A percentile compares a stretch with the other conserved stretches of the same genome.
Conservation (phyloP, 2,797 vertebrate species). For the Alosa sapidissima region DNA sequence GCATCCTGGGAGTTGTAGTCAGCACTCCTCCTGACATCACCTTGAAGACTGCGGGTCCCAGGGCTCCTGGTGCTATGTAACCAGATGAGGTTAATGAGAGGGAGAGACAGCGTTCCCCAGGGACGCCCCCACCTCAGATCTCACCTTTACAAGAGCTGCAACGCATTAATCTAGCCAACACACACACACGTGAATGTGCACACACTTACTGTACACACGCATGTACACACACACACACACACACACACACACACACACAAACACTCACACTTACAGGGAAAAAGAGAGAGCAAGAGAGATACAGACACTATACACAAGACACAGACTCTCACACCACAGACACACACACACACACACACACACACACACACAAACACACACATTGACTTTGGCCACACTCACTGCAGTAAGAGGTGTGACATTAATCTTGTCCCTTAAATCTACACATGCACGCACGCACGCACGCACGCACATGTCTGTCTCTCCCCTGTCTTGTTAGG, state of each 20-base stretch:
- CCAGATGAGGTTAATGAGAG: slow-evolving; percentile 68
- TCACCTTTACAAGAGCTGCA: slow-evolving; percentile 33
- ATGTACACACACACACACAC: not conserved
- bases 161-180: slow-evolving; percentile 29
- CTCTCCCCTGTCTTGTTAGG: slow-evolving; percentile 1
- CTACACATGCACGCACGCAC: not conserved
- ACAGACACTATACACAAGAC: not conserved
- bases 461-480: not conserved
- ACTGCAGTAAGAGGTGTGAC: not conserved
- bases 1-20: slow-evolving; percentile 68
- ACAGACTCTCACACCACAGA: not conserved
- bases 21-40: slow-evolving; percentile 63
- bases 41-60: slow-evolving; percentile 45
- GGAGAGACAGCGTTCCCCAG: slow-evolving; percentile 42
- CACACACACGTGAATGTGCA: not conserved
- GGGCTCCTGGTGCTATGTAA: slow-evolving; percentile 28
- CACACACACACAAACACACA: slow-evolving; percentile 21
- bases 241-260: not conserved
- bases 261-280: not conserved
- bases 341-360: not conserved
- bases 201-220: not conserved
- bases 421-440: not conserved
- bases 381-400: not conserved
- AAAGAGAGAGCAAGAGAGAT: too few relatives aligned
- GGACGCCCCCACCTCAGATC: slow-evolving; percentile 24